Evolutionary conservation across 2,797 vertebrate genomes (phyloP), one percentile per base, ranked within the genome.

Genomic region (Steatocranus sp.): DNA sequence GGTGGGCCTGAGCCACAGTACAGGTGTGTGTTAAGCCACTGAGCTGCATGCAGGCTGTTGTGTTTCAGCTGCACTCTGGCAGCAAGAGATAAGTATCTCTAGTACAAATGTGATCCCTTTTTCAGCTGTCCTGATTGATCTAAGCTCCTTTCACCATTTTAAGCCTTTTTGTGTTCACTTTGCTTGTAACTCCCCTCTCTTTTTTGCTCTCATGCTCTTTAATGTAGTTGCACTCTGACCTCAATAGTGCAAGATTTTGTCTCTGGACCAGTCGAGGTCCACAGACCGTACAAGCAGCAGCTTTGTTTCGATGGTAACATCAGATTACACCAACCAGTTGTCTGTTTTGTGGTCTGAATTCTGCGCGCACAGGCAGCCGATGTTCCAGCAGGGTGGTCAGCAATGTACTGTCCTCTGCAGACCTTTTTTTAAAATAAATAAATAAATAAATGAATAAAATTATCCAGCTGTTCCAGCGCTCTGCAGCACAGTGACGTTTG

Each of bases 61-160:
- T 90, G 91, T 87, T 91, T 90, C 88, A 91, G 92, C 92, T 94
- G 91, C 34, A 73, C 88, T 84, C 92, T 94, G 92, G 88, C 93
- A 92, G 89, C 84, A 87, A 88, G 88, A 94, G 93, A 95, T 95
- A 95, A 94, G 93, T 95, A 94, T 94, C 92, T 94, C 89, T 87
- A 58, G 93, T 92, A 92, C 92, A 95, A 94, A 93, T 92, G 91
- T 92, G 89, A 94, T 95, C 93, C 93, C 90, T 81, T 94, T 94
- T 95, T 94, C 94, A 94, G 93, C 93, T 93, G 92, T 94, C 91
- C 94, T 94, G 92, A 94, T 95, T 95, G 94, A 94, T 95, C 95
- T 96, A 96, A 95, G 94, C 94, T 95, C 88, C 93, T 94, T 95
- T 95, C 90, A 88, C 91, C 81, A 92, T 93, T 95, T 96, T 95